A percentile compares a stretch with the other conserved stretches of the same genome.
These are phyloP conservation scores for Ptychadena robeensis DNA, from an alignment of 2,797 vertebrate species.

Conservation along the genomic window DNA sequence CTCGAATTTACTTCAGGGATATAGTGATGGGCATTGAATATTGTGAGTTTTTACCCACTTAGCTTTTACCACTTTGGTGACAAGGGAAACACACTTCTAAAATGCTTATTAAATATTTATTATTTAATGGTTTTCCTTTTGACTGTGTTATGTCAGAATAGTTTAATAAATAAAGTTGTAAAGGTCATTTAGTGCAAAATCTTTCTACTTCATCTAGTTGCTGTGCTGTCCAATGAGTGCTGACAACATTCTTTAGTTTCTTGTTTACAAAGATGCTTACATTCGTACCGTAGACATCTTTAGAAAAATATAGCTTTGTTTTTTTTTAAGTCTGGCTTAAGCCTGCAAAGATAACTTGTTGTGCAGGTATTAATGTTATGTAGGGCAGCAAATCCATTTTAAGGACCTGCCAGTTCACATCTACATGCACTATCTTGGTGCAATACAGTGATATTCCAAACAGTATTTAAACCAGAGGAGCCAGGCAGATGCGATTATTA, in stretches of 20 bases:
- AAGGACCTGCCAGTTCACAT: no score
- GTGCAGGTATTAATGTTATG: no score
- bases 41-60: slow-evolving; percentile 79
- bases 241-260: background rate
- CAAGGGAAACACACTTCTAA: background rate
- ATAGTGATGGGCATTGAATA: slow-evolving; percentile 95
- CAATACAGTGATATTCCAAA: no score
- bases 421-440: no score
- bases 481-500: no score
- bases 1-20: slow-evolving; percentile 90
- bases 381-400: no score
- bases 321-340: no score
- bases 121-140: background rate
- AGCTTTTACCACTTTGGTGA: slow-evolving; percentile 44
- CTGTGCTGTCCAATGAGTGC: background rate
- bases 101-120: slow-evolving; percentile 17
- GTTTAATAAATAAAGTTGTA: background rate
- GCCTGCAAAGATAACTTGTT: background rate
- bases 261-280: background rate
- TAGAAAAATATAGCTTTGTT: no score
- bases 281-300: no score
- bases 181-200: background rate
- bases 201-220: background rate
- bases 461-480: no score
- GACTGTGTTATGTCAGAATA: background rate